A percentile compares a stretch with the other conserved stretches of the same genome.
Evolutionary conservation across 35 echinoderm and acorn worm species (phyloP).

Genomic region (Ptychodera flava): DNA sequence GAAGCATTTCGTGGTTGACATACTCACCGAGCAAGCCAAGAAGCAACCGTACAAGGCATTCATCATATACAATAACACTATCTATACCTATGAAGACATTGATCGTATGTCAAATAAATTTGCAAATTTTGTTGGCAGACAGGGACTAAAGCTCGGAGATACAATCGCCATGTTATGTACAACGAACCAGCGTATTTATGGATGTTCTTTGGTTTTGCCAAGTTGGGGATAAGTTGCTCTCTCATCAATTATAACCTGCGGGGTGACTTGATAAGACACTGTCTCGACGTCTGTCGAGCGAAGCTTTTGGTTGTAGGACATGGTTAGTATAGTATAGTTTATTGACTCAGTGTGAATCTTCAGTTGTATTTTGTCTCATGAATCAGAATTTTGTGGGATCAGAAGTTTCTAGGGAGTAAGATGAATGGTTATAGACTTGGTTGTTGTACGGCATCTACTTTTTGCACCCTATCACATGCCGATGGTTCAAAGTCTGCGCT

Average conservation of each 20-base stretch:
- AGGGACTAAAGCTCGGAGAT: conserved; percentile 15
- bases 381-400: too few relatives aligned
- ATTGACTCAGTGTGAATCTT: too few relatives aligned
- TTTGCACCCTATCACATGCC: too few relatives aligned
- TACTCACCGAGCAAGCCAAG: conserved; percentile 43
- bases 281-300: conserved; percentile 55
- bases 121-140: conserved; percentile 28
- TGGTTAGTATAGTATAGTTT: too few relatives aligned
- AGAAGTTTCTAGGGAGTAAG: too few relatives aligned
- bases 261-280: conserved; percentile 45
- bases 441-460: too few relatives aligned
- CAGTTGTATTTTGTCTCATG: too few relatives aligned
- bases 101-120: conserved; percentile 59
- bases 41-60: conserved; percentile 50
- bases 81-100: conserved; percentile 53
- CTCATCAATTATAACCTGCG: conserved; percentile 67
- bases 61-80: conserved; percentile 40
- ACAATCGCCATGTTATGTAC: conserved; percentile 59
- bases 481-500: too few relatives aligned
- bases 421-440: too few relatives aligned
- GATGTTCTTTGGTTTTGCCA: conserved; percentile 52
- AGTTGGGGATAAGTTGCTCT: conserved; percentile 50
- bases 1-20: conserved; percentile 29
- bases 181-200: conserved; percentile 64
- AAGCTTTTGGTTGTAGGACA: conserved; percentile 49